These are phyloP conservation scores for Scarus forsteni DNA, from an alignment of 2,797 vertebrate species.

Conservation along the genomic window DNA sequence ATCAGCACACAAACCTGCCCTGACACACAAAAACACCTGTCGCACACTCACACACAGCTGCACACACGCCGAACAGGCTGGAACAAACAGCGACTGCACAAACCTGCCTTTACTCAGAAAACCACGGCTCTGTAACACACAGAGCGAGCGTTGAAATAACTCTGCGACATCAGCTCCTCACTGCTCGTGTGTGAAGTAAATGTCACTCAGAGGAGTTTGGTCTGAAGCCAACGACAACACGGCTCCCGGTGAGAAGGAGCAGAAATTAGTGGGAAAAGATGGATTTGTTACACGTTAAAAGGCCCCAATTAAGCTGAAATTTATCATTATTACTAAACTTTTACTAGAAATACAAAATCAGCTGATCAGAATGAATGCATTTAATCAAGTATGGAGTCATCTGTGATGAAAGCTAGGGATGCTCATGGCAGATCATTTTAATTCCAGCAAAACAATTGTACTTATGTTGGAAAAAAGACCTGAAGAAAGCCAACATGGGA, in stretches of 20 bases:
- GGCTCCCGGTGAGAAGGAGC: conserved; percentile 27
- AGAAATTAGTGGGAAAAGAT: conserved; percentile 6
- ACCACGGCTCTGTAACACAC: conserved; percentile 35
- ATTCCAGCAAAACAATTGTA: no score
- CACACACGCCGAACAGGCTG: conserved; percentile 43
- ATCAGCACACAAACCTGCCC: conserved; percentile 10
- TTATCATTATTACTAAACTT: no score
- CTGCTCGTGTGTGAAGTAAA: conserved; percentile 56
- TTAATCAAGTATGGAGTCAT: no score
- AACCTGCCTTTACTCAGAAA: conserved; percentile 52
- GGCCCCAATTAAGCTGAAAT: no score
- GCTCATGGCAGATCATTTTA: no score
- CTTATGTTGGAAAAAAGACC: no score
- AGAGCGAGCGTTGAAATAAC: conserved; percentile 44
- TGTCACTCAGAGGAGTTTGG: conserved; percentile 53
- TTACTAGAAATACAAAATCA: no score
- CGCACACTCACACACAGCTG: conserved; percentile 30
- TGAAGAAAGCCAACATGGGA: no score
- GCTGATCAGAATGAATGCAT: no score
- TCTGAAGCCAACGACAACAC: conserved; percentile 36
- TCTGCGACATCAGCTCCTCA: conserved; percentile 59
- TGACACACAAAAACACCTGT: conserved; percentile 13
- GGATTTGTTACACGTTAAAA: no score
- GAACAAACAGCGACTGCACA: conserved; percentile 56
- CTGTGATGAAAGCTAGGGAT: no score